phyloP scores from a whole-genome alignment of 2,797 vertebrate species.

The Pterois miles region DNA sequence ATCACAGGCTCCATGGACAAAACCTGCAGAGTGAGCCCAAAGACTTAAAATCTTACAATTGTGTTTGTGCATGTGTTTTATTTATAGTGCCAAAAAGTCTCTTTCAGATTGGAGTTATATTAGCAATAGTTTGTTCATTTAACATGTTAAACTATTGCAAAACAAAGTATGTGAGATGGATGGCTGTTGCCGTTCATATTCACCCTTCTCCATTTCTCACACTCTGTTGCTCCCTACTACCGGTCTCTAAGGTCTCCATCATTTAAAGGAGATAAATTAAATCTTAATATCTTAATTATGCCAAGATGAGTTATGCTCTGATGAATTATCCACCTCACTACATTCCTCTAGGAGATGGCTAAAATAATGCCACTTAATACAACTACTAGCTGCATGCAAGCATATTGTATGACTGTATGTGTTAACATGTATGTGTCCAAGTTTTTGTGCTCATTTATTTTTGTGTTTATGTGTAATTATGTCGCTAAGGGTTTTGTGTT shows the following conservation, averaged over 20 bases:
- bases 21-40: conserved; percentile 90
- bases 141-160: background rate
- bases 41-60: background rate
- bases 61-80: background rate
- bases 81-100: background rate
- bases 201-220: conserved; percentile 5
- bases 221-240: background rate
- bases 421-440: background rate
- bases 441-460: conserved; percentile 10
- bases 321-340: conserved; percentile 54
- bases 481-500: conserved; percentile 3
- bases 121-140: background rate
- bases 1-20: conserved; percentile 93
- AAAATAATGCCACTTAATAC: conserved; percentile 44
- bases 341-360: conserved; percentile 29
- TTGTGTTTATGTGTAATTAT: background rate
- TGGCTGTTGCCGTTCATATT: conserved; percentile 6
- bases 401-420: background rate
- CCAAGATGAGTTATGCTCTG: conserved; percentile 60
- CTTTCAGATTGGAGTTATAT: background rate
- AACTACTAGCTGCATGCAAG: conserved; percentile 18
- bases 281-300: conserved; percentile 68
- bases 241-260: conserved; percentile 44
- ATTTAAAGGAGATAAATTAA: conserved; percentile 45
- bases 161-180: background rate